Percentiles rank a stretch among this genome's conserved stretches.
These are phyloP conservation scores for Halesus radiatus DNA, from an alignment of 1,140 invertebrate genomes.

Conservation along the genomic window DNA sequence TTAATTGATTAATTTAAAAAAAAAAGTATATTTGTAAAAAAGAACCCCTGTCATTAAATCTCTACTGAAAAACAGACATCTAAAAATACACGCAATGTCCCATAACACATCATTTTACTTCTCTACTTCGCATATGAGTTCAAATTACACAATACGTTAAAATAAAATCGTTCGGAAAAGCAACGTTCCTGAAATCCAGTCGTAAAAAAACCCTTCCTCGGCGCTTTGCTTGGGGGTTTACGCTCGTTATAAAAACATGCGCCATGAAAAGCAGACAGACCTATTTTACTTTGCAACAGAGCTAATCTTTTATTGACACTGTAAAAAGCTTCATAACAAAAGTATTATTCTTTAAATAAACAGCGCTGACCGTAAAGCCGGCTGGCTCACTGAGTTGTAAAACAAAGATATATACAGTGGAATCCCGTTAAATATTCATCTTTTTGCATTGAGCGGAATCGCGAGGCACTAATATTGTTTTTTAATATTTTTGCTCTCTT, in stretches of 20 bases:
- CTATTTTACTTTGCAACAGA: constrained; percentile 2
- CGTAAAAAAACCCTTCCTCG: constrained; percentile 48
- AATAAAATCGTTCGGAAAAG: constrained; percentile 34
- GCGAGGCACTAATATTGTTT: too few relatives aligned
- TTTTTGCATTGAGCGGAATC: too few relatives aligned
- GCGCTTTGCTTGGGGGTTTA: constrained; percentile 41
- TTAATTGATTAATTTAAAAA: too few relatives aligned
- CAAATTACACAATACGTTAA: constrained; percentile 22
- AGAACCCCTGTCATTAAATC: too few relatives aligned
- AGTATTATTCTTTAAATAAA: constrained; percentile 3
- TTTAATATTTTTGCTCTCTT: too few relatives aligned
- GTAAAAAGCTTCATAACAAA: constrained; percentile 1
- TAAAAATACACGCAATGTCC: too few relatives aligned
- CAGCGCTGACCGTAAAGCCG: not conserved
- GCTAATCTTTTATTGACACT: constrained; percentile 16
- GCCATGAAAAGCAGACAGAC: not conserved
- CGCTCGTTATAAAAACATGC: constrained; percentile 9
- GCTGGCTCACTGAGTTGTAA: too few relatives aligned
- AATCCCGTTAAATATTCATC: too few relatives aligned
- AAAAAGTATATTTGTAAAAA: too few relatives aligned
- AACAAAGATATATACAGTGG: too few relatives aligned
- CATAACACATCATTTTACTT: not conserved
- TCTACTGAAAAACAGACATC: too few relatives aligned
- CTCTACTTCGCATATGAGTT: not conserved
- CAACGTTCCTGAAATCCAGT: constrained; percentile 47